A percentile compares a stretch with the other conserved stretches of the same genome.
Conservation (phyloP, 2,888 invertebrate species). For the Gastracanthus pulcherrimus region DNA sequence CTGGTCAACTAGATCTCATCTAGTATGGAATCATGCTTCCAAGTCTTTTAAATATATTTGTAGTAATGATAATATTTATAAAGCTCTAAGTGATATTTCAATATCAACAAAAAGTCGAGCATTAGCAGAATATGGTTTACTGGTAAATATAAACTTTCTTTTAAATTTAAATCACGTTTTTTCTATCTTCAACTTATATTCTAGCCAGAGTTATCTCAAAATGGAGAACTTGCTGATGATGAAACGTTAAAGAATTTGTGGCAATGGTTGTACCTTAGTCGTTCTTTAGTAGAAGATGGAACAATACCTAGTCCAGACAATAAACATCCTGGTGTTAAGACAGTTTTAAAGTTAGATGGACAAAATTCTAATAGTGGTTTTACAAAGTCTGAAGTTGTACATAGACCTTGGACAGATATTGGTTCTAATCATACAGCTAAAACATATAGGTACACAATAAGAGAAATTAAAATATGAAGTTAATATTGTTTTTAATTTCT, state of each 20-base stretch:
- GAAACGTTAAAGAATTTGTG: conserved; percentile 88
- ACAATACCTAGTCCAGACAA: conserved; percentile 80
- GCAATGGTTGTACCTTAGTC: conserved; percentile 89
- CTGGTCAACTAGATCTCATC: conserved; percentile 86
- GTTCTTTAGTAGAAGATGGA: conserved; percentile 85
- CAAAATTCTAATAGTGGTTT: conserved; percentile 74
- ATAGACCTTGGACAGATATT: conserved; percentile 83
- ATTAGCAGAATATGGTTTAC: conserved; percentile 86
- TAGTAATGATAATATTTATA: conserved; percentile 79
- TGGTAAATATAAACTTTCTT: conserved; percentile 79
- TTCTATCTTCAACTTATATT: conserved; percentile 60
- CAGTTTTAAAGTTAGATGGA: conserved; percentile 80
- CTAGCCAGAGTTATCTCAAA: conserved; percentile 87
- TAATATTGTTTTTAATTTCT: neutral
- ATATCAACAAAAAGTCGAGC: conserved; percentile 86
- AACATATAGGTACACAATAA: conserved; percentile 80
- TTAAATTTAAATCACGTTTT: conserved; percentile 23
- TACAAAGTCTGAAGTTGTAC: conserved; percentile 82
- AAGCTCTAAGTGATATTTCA: conserved; percentile 84
- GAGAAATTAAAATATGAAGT: neutral
- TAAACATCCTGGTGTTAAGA: conserved; percentile 83
- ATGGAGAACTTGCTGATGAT: conserved; percentile 88
- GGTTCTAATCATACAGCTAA: conserved; percentile 80
- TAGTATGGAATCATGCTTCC: conserved; percentile 88
- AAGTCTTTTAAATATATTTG: conserved; percentile 81